phyloP scores from a whole-genome alignment of 2,888 invertebrate genomes.

The Eutolmus rufibarbis region DNA sequence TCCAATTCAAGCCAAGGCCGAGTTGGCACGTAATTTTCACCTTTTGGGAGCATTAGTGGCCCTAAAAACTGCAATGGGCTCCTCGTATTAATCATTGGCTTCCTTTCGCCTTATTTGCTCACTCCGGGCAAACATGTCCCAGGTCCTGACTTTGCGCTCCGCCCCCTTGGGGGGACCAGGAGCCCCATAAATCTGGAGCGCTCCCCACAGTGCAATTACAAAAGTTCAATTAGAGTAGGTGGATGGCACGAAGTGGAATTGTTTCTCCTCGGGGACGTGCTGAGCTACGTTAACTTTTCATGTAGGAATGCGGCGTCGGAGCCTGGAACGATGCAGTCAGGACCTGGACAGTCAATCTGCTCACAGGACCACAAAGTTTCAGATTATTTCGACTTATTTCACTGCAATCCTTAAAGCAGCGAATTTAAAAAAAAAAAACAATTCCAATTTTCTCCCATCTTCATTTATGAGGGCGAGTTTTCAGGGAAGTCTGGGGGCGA shows the following conservation, averaged over 20 bases:
- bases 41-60: neutral
- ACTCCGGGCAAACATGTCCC: neutral
- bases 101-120: neutral
- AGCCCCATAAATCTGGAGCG: conserved; percentile 50
- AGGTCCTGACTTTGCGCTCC: neutral
- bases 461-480: neutral
- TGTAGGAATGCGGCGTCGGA: neutral
- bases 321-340: neutral
- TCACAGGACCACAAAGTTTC: neutral
- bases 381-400: conserved; percentile 2
- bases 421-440: neutral
- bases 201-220: conserved; percentile 51
- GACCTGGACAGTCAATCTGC: neutral
- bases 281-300: neutral
- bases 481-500: neutral
- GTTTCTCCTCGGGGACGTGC: neutral
- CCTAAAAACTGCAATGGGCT: neutral
- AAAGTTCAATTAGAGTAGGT: conserved; percentile 51
- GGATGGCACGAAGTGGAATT: conserved; percentile 39
- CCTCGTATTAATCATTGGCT: neutral
- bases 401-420: neutral
- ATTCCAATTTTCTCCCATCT: neutral
- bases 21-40: neutral
- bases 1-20: neutral
- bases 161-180: conserved; percentile 24